Conservation (phyloP, 37 sponge, comb jelly and placozoan genomes). For the Haliclona indistincta region DNA sequence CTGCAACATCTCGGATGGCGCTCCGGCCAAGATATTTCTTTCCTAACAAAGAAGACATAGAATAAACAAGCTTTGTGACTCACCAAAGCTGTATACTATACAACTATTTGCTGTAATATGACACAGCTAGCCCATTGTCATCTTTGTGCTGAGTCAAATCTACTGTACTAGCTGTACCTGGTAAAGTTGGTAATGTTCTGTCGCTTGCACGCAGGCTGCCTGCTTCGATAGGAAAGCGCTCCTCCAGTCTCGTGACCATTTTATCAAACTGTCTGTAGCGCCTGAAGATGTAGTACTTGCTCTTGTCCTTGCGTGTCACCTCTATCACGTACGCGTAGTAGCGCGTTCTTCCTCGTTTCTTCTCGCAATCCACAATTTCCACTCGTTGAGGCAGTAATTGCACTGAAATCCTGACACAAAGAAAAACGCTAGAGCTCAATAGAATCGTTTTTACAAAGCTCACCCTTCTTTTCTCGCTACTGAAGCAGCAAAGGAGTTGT, state of each 20-base stretch:
- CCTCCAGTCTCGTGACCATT: slow-evolving; percentile 64
- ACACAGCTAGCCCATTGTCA: background rate
- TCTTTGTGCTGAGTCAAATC: background rate
- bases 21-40: slow-evolving; percentile 80
- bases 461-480: slow-evolving; percentile 15
- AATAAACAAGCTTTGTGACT: too few relatives aligned
- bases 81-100: too few relatives aligned
- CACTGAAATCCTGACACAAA: background rate
- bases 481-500: background rate
- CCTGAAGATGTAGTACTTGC: slow-evolving; percentile 67
- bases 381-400: slow-evolving; percentile 17
- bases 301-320: slow-evolving; percentile 47
- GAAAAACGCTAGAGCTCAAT: background rate
- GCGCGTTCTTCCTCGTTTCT: slow-evolving; percentile 71
- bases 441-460: background rate
- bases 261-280: slow-evolving; percentile 79
- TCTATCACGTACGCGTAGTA: slow-evolving; percentile 85
- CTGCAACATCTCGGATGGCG: slow-evolving; percentile 81
- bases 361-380: slow-evolving; percentile 79
- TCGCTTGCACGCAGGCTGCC: slow-evolving; percentile 65
- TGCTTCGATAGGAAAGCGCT: slow-evolving; percentile 81
- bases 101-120: too few relatives aligned
- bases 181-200: slow-evolving; percentile 64
- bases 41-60: slow-evolving; percentile 12
- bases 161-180: slow-evolving; percentile 31